Evolutionary conservation across 1,140 invertebrate species (phyloP).

Genomic region (Samia ricini): DNA sequence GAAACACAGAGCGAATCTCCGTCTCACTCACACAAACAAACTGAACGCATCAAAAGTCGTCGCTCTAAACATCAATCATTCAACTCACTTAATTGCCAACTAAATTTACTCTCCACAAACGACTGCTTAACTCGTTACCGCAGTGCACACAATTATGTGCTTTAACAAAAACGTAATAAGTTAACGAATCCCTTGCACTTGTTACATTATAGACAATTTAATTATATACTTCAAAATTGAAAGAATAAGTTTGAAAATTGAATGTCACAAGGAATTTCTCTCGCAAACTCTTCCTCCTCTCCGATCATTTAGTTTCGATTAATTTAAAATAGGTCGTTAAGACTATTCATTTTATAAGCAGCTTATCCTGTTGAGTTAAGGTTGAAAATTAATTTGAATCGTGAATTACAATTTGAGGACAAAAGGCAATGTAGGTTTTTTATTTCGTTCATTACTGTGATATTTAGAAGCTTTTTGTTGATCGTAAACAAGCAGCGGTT

Average conservation of each 20-base stretch:
- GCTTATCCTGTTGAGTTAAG: conserved; percentile 1
- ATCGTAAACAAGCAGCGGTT: conserved; percentile 40
- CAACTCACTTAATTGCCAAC: conserved; percentile 69
- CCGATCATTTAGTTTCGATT: conserved; percentile 43
- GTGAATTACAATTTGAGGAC: conserved; percentile 12
- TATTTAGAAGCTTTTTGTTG: conserved; percentile 49
- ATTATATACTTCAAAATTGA: conserved; percentile 31
- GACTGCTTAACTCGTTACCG: conserved; percentile 40
- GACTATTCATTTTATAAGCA: not conserved
- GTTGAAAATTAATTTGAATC: conserved; percentile 12
- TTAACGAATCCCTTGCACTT: conserved; percentile 32
- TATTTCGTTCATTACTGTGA: conserved; percentile 43
- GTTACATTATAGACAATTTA: conserved; percentile 11
- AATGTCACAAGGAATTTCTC: conserved; percentile 35
- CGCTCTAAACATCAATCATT: conserved; percentile 68
- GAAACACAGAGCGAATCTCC: not conserved
- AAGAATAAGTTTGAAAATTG: conserved; percentile 35
- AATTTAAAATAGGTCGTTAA: conserved; percentile 31
- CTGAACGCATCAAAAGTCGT: conserved; percentile 16
- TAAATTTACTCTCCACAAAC: conserved; percentile 69
- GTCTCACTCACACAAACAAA: not conserved
- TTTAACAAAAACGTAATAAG: conserved; percentile 32
- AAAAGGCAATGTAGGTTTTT: conserved; percentile 18
- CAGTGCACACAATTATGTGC: conserved; percentile 34
- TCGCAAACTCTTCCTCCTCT: conserved; percentile 59